Evolutionary conservation across 2,888 invertebrate genomes (phyloP), one percentile per base, ranked within the genome.

Genomic region (Meta bourneti): DNA sequence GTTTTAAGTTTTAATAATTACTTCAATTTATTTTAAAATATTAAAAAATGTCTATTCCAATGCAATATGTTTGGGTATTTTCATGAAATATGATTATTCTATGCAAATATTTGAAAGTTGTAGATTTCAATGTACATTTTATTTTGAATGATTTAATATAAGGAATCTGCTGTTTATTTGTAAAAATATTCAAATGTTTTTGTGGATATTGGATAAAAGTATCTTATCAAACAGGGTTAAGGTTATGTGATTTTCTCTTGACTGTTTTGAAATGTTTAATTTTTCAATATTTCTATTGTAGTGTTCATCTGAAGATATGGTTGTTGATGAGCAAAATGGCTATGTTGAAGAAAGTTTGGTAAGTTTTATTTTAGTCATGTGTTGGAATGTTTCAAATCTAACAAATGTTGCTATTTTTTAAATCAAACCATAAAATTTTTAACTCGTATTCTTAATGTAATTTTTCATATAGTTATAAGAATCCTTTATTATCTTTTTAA

Each of bases 281-380:
- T 11, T 19, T 19, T 74, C n/a, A 6, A 72, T 74, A 11, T 82
- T 71, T 49, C 51, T 89, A 52, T 52, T 80, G 34, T 81, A 79
- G 79, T 74, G 85, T 75, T 79, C 84, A 8, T 71, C 81, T 69
- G 90, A 90, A 77, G 90, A 90, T 77, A 90, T 90, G 90, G 85
- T 86, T 48, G 52, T 90, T 16, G 90, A 90, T 79, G 90, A 90
- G 81, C 85, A 90, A 34, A 90, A 90, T 90, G 90, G 85, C 0
- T 80, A 74, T 80, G 13, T 13, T 48, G 90, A 81, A n/a, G 84
- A 79, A 52, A 86, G 79, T 52, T 49, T 13, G 16, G 13, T 20
- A 19, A 13, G 11, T 81, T 11, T n/a, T n/a, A n/a, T n/a, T n/a
- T n/a, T n/a, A n/a, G n/a, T n/a, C n/a, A n/a, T n/a, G n/a, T n/a